Evolutionary conservation across 2,113 vertebrate species (phyloP).

Genomic region (Silurus meridionalis): DNA sequence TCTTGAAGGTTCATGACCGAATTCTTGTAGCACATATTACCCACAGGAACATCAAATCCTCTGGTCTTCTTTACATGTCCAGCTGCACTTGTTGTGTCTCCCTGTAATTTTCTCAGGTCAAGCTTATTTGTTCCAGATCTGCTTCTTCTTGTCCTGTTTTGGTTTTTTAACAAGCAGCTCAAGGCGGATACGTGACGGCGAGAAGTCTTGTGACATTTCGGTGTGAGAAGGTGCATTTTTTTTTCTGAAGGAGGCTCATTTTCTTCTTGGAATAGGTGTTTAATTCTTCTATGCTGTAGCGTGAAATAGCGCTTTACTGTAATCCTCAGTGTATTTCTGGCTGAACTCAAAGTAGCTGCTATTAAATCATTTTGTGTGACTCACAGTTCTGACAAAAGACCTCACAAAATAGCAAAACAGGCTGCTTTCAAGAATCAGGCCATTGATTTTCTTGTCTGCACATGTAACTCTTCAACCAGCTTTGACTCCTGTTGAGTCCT

Average conservation of each 20-base stretch:
- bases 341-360: conserved; percentile 24
- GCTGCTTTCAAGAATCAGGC: conserved; percentile 28
- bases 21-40: conserved; percentile 16
- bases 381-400: conserved; percentile 1
- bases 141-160: conserved; percentile 23
- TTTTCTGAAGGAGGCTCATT: not conserved
- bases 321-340: conserved; percentile 16
- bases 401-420: not conserved
- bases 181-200: not conserved
- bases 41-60: not conserved
- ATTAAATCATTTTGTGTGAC: conserved; percentile 38
- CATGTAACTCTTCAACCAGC: not conserved
- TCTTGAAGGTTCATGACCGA: conserved; percentile 19
- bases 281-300: conserved; percentile 25
- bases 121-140: conserved; percentile 18
- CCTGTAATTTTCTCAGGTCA: conserved; percentile 22
- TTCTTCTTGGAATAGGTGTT: conserved; percentile 18
- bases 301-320: conserved; percentile 13
- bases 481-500: not conserved
- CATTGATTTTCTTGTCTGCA: conserved; percentile 14
- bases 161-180: not conserved
- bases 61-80: not conserved
- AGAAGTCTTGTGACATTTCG: conserved; percentile 43
- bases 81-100: conserved; percentile 5
- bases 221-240: conserved; percentile 15